A percentile compares a stretch with the other conserved stretches of the same genome.
Evolutionary conservation across 2,888 invertebrate species (phyloP).

Genomic region (Erpobdella octoculata): DNA sequence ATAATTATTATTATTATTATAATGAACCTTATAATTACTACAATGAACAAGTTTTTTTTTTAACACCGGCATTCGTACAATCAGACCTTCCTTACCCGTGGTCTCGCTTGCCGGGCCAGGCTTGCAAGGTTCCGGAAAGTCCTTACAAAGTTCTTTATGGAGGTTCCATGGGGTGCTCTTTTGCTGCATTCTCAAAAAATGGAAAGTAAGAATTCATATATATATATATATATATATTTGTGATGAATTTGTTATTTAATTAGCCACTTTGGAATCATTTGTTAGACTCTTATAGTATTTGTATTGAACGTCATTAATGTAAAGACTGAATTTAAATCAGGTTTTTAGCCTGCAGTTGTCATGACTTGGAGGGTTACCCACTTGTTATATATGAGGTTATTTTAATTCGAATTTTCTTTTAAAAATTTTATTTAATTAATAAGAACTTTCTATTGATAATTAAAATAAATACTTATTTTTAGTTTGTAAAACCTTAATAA

Average conservation of each 20-base stretch:
- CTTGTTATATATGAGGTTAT: conserved; percentile 36
- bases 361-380: conserved; percentile 34
- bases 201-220: conserved; percentile 43
- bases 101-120: conserved; percentile 57
- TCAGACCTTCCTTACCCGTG: conserved; percentile 46
- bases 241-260: background rate
- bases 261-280: background rate
- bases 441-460: too few relatives aligned
- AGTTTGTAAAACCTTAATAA: too few relatives aligned
- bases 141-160: conserved; percentile 43
- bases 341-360: conserved; percentile 38
- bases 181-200: conserved; percentile 50
- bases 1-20: conserved; percentile 19
- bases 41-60: background rate
- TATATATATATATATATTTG: background rate
- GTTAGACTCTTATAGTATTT: too few relatives aligned
- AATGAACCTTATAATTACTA: background rate
- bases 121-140: conserved; percentile 61
- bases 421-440: background rate
- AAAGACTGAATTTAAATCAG: conserved; percentile 19
- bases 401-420: background rate
- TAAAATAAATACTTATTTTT: too few relatives aligned
- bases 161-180: conserved; percentile 49
- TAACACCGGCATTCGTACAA: background rate
- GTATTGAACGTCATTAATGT: too few relatives aligned